phyloP scores from a whole-genome alignment of 2,797 vertebrate genomes.

The Enteromius fasciolatus region DNA sequence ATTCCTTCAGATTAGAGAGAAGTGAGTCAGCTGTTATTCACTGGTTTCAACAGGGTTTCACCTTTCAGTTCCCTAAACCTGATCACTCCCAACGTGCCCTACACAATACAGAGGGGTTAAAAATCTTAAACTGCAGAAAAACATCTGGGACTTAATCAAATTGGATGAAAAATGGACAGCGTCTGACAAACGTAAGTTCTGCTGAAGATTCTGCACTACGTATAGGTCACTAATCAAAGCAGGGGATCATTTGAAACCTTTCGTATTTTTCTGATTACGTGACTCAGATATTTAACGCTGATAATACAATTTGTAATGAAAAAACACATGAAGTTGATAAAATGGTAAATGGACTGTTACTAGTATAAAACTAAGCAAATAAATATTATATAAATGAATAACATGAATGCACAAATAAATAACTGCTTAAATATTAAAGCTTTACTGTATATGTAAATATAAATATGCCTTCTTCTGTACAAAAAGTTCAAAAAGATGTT shows the following conservation, averaged over 20 bases:
- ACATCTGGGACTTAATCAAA: not conserved
- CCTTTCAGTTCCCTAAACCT: slow-evolving; percentile 14
- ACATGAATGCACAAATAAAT: not conserved
- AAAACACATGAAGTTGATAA: not conserved
- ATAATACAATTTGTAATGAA: not conserved
- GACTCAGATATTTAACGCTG: not conserved
- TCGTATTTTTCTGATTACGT: not conserved
- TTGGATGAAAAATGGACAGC: not conserved
- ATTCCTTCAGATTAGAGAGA: slow-evolving; percentile 19
- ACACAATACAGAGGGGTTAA: slow-evolving; percentile 1
- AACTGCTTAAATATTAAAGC: not conserved
- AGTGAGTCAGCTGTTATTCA: slow-evolving; percentile 1
- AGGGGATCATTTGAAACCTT: too few relatives aligned
- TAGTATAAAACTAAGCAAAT: not conserved
- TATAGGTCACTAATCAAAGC: too few relatives aligned
- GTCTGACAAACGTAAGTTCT: not conserved
- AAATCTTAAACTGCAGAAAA: not conserved
- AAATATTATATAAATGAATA: not conserved
- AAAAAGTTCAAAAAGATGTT: not conserved
- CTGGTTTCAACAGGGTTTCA: slow-evolving; percentile 25
- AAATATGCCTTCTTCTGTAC: not conserved
- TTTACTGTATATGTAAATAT: not conserved
- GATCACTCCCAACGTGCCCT: not conserved
- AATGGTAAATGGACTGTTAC: not conserved
- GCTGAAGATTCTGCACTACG: not conserved